A percentile compares a stretch with the other conserved stretches of the same genome.
Evolutionary conservation across 2,888 invertebrate species (phyloP).

Genomic region (Neoitamus cyanurus): DNA sequence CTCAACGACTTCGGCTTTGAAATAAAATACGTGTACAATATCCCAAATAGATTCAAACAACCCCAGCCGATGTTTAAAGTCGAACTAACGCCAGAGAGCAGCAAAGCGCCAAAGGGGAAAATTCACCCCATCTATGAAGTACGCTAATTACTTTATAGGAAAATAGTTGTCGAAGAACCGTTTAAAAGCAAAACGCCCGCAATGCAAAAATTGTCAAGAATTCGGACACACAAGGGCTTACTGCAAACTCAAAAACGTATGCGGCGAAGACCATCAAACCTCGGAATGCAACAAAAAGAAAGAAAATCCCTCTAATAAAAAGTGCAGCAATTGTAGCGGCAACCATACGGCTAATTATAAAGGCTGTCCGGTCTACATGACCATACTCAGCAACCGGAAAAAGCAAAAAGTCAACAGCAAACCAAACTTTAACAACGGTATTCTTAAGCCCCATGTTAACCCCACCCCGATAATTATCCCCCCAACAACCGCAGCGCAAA

Average conservation of each 20-base stretch:
- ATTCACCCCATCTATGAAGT: background rate
- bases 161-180: background rate
- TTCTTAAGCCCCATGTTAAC: too few species aligned
- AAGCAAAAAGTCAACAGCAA: background rate
- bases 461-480: too few species aligned
- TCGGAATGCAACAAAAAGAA: background rate
- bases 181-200: background rate
- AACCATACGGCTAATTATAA: too few species aligned
- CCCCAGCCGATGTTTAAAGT: background rate
- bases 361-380: too few species aligned
- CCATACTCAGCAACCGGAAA: background rate
- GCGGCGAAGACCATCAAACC: background rate
- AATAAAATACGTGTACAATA: background rate
- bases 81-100: too few species aligned
- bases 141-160: background rate
- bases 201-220: too few species aligned
- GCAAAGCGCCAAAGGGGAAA: too few species aligned
- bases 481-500: too few species aligned
- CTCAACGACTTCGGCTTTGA: too few species aligned
- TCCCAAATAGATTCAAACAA: background rate
- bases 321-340: too few species aligned
- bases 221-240: background rate
- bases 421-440: too few species aligned
- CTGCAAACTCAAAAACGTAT: background rate
- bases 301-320: too few species aligned